These are phyloP conservation scores for Heterotis niloticus DNA, from an alignment of 2,113 vertebrate species.

Conservation along the genomic window DNA sequence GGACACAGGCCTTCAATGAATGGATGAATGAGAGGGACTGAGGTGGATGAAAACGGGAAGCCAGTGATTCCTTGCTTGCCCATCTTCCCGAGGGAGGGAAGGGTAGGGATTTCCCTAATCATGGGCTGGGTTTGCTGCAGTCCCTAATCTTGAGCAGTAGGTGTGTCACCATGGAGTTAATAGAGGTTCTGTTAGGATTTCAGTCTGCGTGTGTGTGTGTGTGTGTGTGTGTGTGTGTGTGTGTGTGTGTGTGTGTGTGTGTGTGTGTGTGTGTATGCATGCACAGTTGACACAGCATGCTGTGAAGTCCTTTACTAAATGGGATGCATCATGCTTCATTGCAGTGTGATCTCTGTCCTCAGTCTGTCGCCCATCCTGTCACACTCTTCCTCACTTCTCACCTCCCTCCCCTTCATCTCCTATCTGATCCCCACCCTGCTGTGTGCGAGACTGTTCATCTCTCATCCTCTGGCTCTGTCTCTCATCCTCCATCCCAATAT, in stretches of 20 bases:
- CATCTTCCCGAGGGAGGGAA: slow-evolving; percentile 78
- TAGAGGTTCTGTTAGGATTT: not conserved
- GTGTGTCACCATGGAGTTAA: not conserved
- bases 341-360: slow-evolving; percentile 23
- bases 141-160: not conserved
- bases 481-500: slow-evolving; percentile 22
- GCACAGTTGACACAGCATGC: not conserved
- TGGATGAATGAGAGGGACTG: slow-evolving; percentile 99
- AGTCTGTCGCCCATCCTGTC: slow-evolving; percentile 14
- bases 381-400: slow-evolving; percentile 20
- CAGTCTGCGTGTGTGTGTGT: not conserved
- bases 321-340: slow-evolving; percentile 5
- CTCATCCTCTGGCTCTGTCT: slow-evolving; percentile 30
- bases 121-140: not conserved
- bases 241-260: not conserved
- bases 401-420: not conserved
- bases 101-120: slow-evolving; percentile 57
- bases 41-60: slow-evolving; percentile 81
- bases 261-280: slow-evolving; percentile 36
- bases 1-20: slow-evolving; percentile 88
- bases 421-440: not conserved
- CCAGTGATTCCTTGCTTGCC: slow-evolving; percentile 72
- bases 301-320: not conserved
- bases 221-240: not conserved
- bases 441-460: slow-evolving; percentile 7